These are phyloP conservation scores for Ectropis grisescens DNA, from an alignment of 1,140 invertebrate species.

Conservation along the genomic window DNA sequence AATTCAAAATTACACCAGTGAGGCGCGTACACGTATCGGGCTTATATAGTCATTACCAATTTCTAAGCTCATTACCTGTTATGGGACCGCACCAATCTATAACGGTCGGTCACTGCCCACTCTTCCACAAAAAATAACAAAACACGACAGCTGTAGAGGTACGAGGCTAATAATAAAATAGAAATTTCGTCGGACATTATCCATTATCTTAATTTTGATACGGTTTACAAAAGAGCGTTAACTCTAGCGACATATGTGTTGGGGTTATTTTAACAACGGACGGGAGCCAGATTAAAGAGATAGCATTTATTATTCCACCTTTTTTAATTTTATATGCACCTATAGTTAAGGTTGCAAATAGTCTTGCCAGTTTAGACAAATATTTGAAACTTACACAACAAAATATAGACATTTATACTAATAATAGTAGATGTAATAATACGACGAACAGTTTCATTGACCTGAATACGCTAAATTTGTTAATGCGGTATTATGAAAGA, in stretches of 20 bases:
- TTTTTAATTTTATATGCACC: slow-evolving; percentile 3
- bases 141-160: slow-evolving; percentile 46
- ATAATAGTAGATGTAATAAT: too few relatives aligned
- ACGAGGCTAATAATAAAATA: slow-evolving; percentile 48
- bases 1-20: slow-evolving; percentile 28
- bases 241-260: slow-evolving; percentile 49
- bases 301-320: slow-evolving; percentile 20
- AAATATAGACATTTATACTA: too few relatives aligned
- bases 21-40: slow-evolving; percentile 20
- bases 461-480: too few relatives aligned
- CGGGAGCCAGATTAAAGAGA: slow-evolving; percentile 17
- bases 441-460: too few relatives aligned
- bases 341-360: too few relatives aligned
- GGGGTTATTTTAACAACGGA: slow-evolving; percentile 14
- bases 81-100: slow-evolving; percentile 44
- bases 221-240: slow-evolving; percentile 58
- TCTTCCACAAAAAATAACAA: slow-evolving; percentile 37
- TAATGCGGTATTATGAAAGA: too few relatives aligned
- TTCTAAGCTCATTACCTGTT: slow-evolving; percentile 42
- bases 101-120: slow-evolving; percentile 44
- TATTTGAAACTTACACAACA: too few relatives aligned
- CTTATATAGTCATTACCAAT: slow-evolving; percentile 54
- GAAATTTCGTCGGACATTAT: slow-evolving; percentile 48
- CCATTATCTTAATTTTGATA: slow-evolving; percentile 66
- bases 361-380: too few relatives aligned